A percentile compares a stretch with the other conserved stretches of the same genome.
Conservation (phyloP, 2,113 vertebrate genomes). For the Prochilodus magdalenae region DNA sequence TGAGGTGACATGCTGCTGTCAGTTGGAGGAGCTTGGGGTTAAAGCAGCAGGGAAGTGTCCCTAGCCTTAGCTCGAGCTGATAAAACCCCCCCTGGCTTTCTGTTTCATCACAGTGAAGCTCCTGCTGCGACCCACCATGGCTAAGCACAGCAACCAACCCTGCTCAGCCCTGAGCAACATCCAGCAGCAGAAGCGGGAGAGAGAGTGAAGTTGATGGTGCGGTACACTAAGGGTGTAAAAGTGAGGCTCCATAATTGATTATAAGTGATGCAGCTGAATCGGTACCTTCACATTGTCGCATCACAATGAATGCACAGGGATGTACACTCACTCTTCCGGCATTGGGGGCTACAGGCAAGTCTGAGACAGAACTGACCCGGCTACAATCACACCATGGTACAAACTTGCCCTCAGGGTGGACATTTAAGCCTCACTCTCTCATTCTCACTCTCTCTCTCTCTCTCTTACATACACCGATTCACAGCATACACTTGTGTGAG, state of each 20-base stretch:
- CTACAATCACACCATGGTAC: neutral
- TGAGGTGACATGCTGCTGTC: conserved; percentile 37
- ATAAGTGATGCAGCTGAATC: neutral
- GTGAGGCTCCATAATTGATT: too few species aligned
- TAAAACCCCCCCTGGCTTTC: neutral
- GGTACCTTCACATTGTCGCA: neutral
- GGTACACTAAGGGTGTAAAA: neutral
- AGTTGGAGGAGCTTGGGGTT: conserved; percentile 23
- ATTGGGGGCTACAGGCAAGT: neutral
- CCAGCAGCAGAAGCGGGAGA: neutral
- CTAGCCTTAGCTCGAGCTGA: neutral
- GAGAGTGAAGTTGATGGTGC: neutral
- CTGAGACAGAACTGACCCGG: neutral
- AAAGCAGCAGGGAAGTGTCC: conserved; percentile 12
- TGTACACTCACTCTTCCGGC: neutral
- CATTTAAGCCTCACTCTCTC: neutral
- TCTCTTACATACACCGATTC: conserved; percentile 16
- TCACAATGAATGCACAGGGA: neutral
- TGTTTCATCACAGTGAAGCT: neutral
- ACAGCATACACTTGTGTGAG: neutral
- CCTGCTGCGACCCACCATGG: neutral
- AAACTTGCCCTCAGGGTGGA: conserved; percentile 3
- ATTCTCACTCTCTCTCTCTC: conserved; percentile 38
- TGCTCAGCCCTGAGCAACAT: neutral
- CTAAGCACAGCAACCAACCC: neutral